Evolutionary conservation across 2,113 vertebrate species (phyloP), one percentile per base, ranked within the genome.

Genomic region (Pristiophorus japonicus): DNA sequence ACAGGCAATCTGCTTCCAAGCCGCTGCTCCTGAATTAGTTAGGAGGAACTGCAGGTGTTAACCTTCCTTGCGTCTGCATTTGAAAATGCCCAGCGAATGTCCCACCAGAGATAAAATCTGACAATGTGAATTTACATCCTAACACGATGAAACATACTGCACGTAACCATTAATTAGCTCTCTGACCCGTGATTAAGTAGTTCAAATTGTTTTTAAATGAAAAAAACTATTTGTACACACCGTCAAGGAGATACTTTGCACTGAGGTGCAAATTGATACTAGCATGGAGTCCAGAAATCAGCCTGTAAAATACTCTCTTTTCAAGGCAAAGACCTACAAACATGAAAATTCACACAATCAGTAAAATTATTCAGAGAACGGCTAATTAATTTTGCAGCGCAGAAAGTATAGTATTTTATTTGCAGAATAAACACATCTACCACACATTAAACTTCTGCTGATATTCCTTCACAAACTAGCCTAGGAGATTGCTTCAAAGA

Each of bases 201-300:
- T 67, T 4, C 22, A 70, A 94, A 70, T 12, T 30, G 11, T 59
- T 90, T 51, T 66, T 94, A 27, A 78, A 22, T 38, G 16, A 11
- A 47, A 24, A n/a, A 51, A 70, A 94, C 6, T 30, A 70, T 94
- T 70, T 47, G 27, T 70, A 94, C 93, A 70, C 98, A 99, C 99
- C 99, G 96, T 99, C 98, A 96, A 99, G 97, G 96, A 99, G 98
- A 96, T 98, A 98, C 96, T 98, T 97, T 30, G 98, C 98, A 95
- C 98, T 98, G 22, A 99, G 98, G 96, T 99, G 99, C 96, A 99
- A 98, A 96, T 99, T 99, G 97, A 99, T 99, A 97, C 99, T 99
- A 97, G 98, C 98, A 96, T 99, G 99, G 96, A 99, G 98, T 96
- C 99, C 99, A 0, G 99, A 99, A 97, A 99, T 99, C 47, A 99